Evolutionary conservation across 2,113 vertebrate species (phyloP), one percentile per base, ranked within the genome.

Genomic region (Stictonetta naevosa): DNA sequence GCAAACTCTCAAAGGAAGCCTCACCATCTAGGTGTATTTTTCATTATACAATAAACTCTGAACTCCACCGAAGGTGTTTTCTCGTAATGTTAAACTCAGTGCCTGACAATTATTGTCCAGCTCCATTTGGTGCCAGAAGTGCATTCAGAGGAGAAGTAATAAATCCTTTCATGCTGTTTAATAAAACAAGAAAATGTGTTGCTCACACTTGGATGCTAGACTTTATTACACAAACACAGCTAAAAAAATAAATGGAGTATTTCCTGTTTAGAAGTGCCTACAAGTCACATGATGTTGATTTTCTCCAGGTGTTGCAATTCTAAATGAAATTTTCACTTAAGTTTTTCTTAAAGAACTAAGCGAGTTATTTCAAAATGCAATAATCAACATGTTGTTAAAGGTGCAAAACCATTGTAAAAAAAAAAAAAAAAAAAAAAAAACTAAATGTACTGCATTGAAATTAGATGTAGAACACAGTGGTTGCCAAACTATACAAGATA

Each of bases 151-250:
- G 55, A 95, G 84, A 92, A 73, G 83, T 81, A 88, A 93, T 95
- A 96, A 96, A 89, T 88, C 88, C 90, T 95, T 90, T 91, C 81
- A 69, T 92, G 92, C 95, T 97, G 79, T 93, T 97, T 95, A 94
- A 93, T 94, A 90, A 96, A 96, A 96, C 3, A 52, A 96, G 95
- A 90, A 97, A 95, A 95, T 80, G 86, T 90, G 96, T 94, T 95
- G 80, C 95, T 97, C 90, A 56, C 93, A 96, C 94, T 96, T 96
- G 96, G 93, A 96, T 96, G 86, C 89, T 85, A 67, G 81, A 90
- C 81, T 93, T 94, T 83, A 91, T 93, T 96, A 78, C 89, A 83
- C 81, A 95, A 95, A 96, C 89, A 93, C 66, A 94, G 88, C 90
- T 93, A 76, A 95, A 96, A 95, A 88, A 90, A 93, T 95, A 87